Conservation (phyloP, 2,113 vertebrate genomes). For the Rhinolophus ferrumequinum region DNA sequence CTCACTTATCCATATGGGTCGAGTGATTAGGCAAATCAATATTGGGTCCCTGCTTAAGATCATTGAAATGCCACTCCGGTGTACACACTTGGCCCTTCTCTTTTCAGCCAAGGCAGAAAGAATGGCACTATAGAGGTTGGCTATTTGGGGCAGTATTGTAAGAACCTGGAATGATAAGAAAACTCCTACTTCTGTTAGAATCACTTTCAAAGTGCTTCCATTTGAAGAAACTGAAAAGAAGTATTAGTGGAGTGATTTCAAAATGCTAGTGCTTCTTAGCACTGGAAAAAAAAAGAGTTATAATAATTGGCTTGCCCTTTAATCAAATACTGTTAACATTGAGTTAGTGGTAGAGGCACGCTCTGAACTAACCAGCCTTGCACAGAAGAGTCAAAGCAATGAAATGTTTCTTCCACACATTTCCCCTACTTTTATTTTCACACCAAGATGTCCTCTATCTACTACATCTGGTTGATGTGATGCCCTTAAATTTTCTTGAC, state of each 20-base stretch:
- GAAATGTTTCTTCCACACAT: not conserved
- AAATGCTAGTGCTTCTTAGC: not conserved
- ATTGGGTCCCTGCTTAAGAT: not conserved
- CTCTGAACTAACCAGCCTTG: not conserved
- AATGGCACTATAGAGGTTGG: accelerated
- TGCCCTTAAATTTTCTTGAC: not conserved
- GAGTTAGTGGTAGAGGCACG: not conserved
- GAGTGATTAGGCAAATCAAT: not conserved
- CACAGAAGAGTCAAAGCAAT: not conserved
- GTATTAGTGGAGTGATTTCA: not conserved
- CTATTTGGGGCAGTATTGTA: not conserved
- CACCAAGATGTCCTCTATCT: not conserved
- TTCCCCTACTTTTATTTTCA: not conserved
- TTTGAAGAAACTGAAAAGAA: not conserved
- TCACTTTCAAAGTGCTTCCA: not conserved
- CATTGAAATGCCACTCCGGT: not conserved
- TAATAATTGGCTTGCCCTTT: not conserved
- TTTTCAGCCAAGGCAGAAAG: not conserved
- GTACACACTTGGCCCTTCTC: not conserved
- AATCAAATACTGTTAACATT: not conserved
- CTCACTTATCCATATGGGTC: not conserved
- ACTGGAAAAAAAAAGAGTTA: not conserved
- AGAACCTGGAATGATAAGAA: not conserved
- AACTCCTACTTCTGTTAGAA: not conserved
- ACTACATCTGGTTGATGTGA: not conserved